These are phyloP conservation scores for Chalcis sispes DNA, from an alignment of 2,888 invertebrate genomes.

Conservation along the genomic window DNA sequence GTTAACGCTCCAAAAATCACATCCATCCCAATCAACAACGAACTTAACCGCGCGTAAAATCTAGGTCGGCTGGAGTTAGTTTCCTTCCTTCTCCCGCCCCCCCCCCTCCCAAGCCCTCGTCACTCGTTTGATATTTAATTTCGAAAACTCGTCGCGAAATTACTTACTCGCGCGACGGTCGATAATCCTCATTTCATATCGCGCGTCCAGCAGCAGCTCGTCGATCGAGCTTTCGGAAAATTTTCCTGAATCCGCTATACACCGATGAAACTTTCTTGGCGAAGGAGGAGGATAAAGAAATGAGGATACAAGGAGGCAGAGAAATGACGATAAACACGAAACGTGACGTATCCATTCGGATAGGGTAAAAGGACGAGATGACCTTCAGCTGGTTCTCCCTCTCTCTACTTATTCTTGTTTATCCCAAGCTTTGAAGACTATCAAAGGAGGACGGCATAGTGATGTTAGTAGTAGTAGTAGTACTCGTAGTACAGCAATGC, in stretches of 20 bases:
- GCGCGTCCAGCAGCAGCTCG: too few relatives aligned
- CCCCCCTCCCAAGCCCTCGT: too few relatives aligned
- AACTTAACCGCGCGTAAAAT: too few relatives aligned
- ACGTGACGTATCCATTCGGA: slow-evolving; percentile 19
- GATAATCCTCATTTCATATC: too few relatives aligned
- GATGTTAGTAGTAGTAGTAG: neutral
- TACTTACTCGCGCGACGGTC: too few relatives aligned
- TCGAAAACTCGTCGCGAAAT: too few relatives aligned
- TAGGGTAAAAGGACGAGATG: neutral
- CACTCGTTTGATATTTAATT: too few relatives aligned
- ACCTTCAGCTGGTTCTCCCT: neutral
- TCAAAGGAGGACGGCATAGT: neutral
- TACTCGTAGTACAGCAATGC: too few relatives aligned
- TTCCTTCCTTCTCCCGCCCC: too few relatives aligned
- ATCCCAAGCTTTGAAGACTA: neutral
- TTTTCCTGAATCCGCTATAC: neutral
- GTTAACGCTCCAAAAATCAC: too few relatives aligned
- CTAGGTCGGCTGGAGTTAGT: too few relatives aligned
- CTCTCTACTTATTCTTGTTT: slow-evolving; percentile 10
- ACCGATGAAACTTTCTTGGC: neutral
- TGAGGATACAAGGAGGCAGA: neutral
- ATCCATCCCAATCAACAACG: too few relatives aligned
- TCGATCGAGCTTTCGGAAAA: neutral
- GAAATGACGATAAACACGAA: slow-evolving; percentile 14
- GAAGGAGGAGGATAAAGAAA: neutral